These are phyloP conservation scores for Cichladusa arquata DNA, from an alignment of 2,113 vertebrate genomes.

Conservation along the genomic window DNA sequence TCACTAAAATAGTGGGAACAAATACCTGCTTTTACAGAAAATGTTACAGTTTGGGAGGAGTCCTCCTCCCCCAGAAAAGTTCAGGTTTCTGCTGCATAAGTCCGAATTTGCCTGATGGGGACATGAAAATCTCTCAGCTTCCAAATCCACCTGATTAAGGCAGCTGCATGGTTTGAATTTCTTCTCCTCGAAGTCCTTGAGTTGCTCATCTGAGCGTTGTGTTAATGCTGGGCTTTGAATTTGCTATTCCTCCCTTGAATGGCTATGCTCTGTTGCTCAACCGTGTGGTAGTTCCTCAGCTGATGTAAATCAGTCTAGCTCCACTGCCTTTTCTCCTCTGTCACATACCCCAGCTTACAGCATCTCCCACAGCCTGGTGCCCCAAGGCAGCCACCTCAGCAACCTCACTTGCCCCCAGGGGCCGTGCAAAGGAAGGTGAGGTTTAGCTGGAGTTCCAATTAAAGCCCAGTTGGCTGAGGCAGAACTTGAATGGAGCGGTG, in stretches of 20 bases:
- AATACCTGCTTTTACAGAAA: not conserved
- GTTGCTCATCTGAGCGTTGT: not conserved
- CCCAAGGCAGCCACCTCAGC: not conserved
- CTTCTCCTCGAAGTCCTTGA: not conserved
- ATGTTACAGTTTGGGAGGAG: not conserved
- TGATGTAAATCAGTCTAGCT: slow-evolving; percentile 6
- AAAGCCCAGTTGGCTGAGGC: not conserved
- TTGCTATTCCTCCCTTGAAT: not conserved
- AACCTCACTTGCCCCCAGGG: not conserved
- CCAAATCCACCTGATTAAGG: not conserved
- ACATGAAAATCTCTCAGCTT: not conserved
- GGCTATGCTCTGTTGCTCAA: not conserved
- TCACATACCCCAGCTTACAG: fast-evolving
- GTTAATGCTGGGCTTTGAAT: slow-evolving; percentile 10
- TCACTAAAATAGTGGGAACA: not conserved
- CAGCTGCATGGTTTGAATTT: not conserved
- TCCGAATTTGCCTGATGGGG: not conserved
- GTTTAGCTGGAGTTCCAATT: not conserved
- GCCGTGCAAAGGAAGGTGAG: not conserved
- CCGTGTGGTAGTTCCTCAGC: not conserved
- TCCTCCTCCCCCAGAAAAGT: not conserved
- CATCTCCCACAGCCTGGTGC: fast-evolving
- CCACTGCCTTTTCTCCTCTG: not conserved
- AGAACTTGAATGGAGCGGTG: fast-evolving
- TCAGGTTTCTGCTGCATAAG: not conserved